Conservation (phyloP, 2,888 invertebrate genomes). For the Drosophila algonquin region DNA sequence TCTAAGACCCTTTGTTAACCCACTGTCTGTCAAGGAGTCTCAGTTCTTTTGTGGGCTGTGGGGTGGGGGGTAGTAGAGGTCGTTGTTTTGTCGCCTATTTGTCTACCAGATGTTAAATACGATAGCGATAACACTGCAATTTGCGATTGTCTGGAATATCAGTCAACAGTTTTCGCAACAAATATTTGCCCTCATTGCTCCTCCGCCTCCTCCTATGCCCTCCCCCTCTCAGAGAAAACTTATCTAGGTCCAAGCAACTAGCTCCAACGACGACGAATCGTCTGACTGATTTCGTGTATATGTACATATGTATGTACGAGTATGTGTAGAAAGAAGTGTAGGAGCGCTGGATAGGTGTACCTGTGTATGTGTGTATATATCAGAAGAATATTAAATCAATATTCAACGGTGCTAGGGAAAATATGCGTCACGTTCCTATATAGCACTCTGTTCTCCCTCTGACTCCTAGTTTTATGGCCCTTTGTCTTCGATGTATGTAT, state of each 20-base stretch:
- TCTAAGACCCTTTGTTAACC: conserved; percentile 30
- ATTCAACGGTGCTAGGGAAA: conserved; percentile 74
- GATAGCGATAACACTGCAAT: conserved; percentile 50
- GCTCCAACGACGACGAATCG: conserved; percentile 64
- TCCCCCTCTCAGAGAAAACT: conserved; percentile 10
- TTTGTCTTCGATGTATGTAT: conserved; percentile 28
- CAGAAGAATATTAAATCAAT: conserved; percentile 73
- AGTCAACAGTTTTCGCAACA: conserved; percentile 46
- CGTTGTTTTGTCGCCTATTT: conserved; percentile 32
- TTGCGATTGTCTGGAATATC: conserved; percentile 51
- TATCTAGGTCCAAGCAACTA: conserved; percentile 45
- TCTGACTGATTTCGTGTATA: conserved; percentile 56
- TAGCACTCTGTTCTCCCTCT: conserved; percentile 14
- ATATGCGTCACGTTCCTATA: conserved; percentile 66
- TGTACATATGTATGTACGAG: no score
- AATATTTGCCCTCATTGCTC: conserved; percentile 27
- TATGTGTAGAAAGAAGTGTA: not conserved
- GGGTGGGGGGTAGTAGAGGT: conserved; percentile 25
- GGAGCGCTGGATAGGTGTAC: not conserved
- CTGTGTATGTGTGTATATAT: conserved; percentile 6
- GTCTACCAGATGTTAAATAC: conserved; percentile 48
- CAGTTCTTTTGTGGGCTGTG: not conserved
- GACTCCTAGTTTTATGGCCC: conserved; percentile 39
- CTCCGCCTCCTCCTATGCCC: no score
- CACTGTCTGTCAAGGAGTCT: conserved; percentile 2